A percentile compares a stretch with the other conserved stretches of the same genome.
These are phyloP conservation scores for Chrysochloris asiatica DNA, from an alignment of 2,113 vertebrate species.

Conservation along the genomic window DNA sequence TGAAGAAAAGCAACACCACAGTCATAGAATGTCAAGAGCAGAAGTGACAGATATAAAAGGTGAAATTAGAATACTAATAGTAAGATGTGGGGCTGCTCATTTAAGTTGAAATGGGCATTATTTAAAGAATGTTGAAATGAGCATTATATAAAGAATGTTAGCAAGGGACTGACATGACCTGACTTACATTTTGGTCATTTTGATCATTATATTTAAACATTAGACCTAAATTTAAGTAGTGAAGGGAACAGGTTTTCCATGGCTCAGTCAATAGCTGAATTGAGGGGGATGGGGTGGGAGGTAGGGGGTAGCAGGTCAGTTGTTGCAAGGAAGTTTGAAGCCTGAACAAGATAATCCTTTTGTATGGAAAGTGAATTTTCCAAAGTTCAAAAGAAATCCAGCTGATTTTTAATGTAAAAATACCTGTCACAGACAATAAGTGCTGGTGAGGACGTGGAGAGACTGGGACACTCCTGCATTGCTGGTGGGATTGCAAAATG, in stretches of 20 bases:
- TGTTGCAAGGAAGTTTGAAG: not conserved
- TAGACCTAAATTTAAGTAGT: not conserved
- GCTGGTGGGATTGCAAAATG: too few species aligned
- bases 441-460: too few species aligned
- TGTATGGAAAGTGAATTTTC: not conserved
- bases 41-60: not conserved
- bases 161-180: not conserved
- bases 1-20: not conserved
- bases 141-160: not conserved
- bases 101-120: not conserved
- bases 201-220: not conserved
- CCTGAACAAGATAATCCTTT: not conserved
- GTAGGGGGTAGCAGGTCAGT: not conserved
- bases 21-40: rapidly evolving
- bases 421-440: too few species aligned
- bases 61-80: not conserved
- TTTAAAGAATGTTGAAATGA: not conserved
- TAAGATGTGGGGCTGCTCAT: not conserved
- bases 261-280: not conserved
- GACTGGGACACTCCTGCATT: too few species aligned
- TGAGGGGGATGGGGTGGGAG: not conserved
- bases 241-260: not conserved
- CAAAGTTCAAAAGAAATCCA: not conserved
- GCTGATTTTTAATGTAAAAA: too few species aligned
- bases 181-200: not conserved